phyloP scores from a whole-genome alignment of 92 coral and sea anemone species.

The Pocillopora meandrina region DNA sequence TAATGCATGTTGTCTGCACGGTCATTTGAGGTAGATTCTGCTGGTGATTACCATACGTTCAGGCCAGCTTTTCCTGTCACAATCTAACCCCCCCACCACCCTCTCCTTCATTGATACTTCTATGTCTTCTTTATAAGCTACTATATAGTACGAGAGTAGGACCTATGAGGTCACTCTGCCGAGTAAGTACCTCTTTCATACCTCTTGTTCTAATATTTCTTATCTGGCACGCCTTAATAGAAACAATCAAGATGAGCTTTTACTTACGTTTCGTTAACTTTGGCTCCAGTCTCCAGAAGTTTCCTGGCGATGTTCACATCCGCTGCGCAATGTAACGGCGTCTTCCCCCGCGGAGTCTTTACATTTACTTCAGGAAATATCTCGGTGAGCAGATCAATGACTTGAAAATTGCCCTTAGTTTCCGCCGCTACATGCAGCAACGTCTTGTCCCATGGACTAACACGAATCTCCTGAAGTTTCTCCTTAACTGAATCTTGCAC shows the following conservation, averaged over 20 bases:
- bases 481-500: background rate
- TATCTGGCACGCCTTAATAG: background rate
- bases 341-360: background rate
- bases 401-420: background rate
- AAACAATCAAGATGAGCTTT: background rate
- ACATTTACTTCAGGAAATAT: background rate
- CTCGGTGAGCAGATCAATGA: background rate
- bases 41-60: too few species aligned
- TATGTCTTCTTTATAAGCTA: too few species aligned
- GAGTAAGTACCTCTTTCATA: background rate
- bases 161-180: too few species aligned
- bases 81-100: too few species aligned
- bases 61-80: too few species aligned
- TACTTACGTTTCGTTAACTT: background rate
- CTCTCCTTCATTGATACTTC: too few species aligned
- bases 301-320: background rate
- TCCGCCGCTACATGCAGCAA: conserved; percentile 11
- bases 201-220: too few species aligned
- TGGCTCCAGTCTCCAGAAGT: background rate
- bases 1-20: too few species aligned
- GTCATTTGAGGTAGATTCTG: too few species aligned
- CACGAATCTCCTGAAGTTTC: background rate
- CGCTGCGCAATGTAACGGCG: conserved; percentile 12
- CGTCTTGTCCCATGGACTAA: conserved; percentile 3
- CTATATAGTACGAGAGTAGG: too few species aligned